Evolutionary conservation across 1,140 invertebrate genomes (phyloP).

Genomic region (Ceratoteleas bidentatus): DNA sequence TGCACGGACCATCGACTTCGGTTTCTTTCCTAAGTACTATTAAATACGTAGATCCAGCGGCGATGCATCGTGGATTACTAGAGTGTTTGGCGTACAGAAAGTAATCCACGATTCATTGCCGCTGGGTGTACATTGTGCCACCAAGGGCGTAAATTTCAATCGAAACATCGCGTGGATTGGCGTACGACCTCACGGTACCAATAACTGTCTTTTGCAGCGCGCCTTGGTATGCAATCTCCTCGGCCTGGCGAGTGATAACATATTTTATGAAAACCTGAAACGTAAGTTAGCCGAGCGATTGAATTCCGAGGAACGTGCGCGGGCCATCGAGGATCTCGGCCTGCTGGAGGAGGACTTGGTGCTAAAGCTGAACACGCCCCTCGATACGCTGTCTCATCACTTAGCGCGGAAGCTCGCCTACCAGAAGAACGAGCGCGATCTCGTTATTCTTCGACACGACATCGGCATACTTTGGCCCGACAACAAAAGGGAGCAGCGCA

Average conservation of each 20-base stretch:
- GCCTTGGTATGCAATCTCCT: slow-evolving; percentile 93
- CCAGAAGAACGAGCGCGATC: slow-evolving; percentile 92
- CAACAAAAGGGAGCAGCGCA: slow-evolving; percentile 89
- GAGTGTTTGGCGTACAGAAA: no score
- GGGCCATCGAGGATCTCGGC: slow-evolving; percentile 92
- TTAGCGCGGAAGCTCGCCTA: slow-evolving; percentile 92
- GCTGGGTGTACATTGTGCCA: no score
- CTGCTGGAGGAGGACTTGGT: slow-evolving; percentile 92
- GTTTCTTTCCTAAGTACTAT: not conserved
- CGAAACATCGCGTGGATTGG: no score
- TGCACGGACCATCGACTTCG: not conserved
- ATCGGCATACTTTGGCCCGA: slow-evolving; percentile 96
- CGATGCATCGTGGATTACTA: no score
- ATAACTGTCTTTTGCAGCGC: slow-evolving; percentile 81
- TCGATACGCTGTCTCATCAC: slow-evolving; percentile 96
- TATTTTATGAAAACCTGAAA: slow-evolving; percentile 96
- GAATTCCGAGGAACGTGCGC: slow-evolving; percentile 85
- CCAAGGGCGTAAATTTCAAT: no score
- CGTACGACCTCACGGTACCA: not conserved
- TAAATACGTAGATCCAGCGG: no score
- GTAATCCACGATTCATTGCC: no score
- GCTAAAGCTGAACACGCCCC: slow-evolving; percentile 91
- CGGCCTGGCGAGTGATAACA: slow-evolving; percentile 91
- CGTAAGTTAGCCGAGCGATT: slow-evolving; percentile 89
- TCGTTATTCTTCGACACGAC: slow-evolving; percentile 97